Base-by-base conservation (phyloP, 1,140 invertebrate genomes). In the Neodiprion pinetum region DNA sequence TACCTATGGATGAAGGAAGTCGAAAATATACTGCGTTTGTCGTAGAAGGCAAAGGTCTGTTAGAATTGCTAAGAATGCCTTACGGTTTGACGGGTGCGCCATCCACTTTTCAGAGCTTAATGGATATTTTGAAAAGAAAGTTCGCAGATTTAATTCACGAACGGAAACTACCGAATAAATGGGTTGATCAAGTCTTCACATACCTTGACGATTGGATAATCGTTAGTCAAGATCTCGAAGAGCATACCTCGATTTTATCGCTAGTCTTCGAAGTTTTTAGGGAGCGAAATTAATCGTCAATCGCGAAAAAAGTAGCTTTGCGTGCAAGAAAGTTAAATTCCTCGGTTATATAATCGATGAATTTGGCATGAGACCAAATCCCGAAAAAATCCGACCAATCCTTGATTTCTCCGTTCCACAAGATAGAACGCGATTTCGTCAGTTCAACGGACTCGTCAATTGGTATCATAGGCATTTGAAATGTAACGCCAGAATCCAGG, bases 81-180 rank as follows among this genome's bases (percentile, higher is more conserved):
- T 90, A 88, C 80, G 88, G 88, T 1, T 78, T 90, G 7, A 74
- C 73, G n/a, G 88, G 89, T 75, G 80, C 83, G 4, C 79, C 86
- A 23, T 78, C 81, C 7, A 81, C 73, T 9, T 77, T 77, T 48
- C 73, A 76, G 65, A 61, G 71, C 3, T 67, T 77, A 7, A 72
- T 77, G 76, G 76, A 77, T 70, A 65, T 61, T 7, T 47, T 75
- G 10, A 77, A 75, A 73, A 23, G 71, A 67, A 70, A 69, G 7
- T 17, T 75, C 5, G 74, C 50, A 49, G 72, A 28, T 71, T 76
- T 71, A 47, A 48, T 71, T 47, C 40, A 5, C 53, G 66, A 65
- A 75, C 28, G 40, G 73, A 71, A 70, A 4, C 23, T 71, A 21
- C 73, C 73, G 9, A 53, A 53, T 66, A 9, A 75, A 8, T 77